phyloP scores from a whole-genome alignment of 2,113 vertebrate species.

The Cygnus atratus region DNA sequence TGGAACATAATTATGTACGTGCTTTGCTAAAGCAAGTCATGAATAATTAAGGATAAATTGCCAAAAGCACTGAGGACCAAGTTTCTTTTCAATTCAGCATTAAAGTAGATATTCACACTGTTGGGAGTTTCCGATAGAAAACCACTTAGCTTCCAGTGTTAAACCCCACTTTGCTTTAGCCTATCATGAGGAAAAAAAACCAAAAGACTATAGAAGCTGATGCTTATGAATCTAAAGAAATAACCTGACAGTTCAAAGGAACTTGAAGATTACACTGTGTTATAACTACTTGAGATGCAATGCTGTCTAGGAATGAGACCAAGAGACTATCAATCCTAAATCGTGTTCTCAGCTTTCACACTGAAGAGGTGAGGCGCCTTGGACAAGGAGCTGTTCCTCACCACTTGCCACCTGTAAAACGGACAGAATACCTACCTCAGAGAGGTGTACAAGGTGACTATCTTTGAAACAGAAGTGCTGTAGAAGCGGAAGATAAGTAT shows the following conservation, averaged over 20 bases:
- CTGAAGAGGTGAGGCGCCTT: background rate
- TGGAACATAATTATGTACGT: background rate
- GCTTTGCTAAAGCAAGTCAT: slow-evolving; percentile 12
- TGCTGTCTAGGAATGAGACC: background rate
- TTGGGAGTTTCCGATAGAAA: background rate
- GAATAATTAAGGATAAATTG: background rate
- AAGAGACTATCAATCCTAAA: background rate
- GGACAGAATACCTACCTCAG: slow-evolving; percentile 42
- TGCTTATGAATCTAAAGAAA: slow-evolving; percentile 6
- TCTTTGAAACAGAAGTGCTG: background rate
- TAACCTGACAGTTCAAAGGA: background rate
- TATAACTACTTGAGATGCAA: background rate
- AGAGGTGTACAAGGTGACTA: background rate
- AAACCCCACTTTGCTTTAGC: slow-evolving; percentile 9
- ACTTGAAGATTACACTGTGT: slow-evolving; percentile 45
- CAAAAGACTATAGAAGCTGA: background rate
- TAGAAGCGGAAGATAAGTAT: background rate
- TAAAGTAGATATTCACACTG: background rate
- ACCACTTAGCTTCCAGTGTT: slow-evolving; percentile 1
- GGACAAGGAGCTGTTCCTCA: background rate
- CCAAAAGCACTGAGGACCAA: background rate
- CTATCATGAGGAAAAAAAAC: background rate
- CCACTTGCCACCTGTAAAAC: background rate
- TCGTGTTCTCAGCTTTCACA: background rate
- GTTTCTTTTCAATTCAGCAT: slow-evolving; percentile 33